These are phyloP conservation scores for Arnoldichthys spilopterus DNA, from an alignment of 2,797 vertebrate species.

Conservation along the genomic window DNA sequence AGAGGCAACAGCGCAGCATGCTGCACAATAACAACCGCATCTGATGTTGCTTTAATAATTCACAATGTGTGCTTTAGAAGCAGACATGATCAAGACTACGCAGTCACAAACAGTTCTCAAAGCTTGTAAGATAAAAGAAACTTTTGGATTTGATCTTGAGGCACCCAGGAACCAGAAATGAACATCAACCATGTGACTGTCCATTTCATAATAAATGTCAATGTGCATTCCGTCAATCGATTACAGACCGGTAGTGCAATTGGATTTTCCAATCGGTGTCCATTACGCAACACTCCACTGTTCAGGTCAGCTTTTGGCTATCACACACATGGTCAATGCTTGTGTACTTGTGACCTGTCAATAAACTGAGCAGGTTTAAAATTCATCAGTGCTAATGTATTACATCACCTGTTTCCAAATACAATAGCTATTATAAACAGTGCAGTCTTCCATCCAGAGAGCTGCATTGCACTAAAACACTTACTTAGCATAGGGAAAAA, in stretches of 20 bases:
- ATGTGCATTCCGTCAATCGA: neutral
- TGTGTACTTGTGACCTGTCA: neutral
- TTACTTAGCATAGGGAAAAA: too few relatives aligned
- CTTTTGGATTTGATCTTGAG: constrained; percentile 22
- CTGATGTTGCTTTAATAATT: constrained; percentile 12
- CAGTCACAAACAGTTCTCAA: neutral
- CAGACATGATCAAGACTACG: constrained; percentile 19
- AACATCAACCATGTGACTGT: neutral
- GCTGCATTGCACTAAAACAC: too few relatives aligned
- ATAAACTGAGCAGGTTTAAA: neutral
- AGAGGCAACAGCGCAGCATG: constrained; percentile 12
- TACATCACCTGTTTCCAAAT: neutral
- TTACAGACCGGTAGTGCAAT: neutral
- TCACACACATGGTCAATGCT: neutral
- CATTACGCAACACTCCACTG: neutral
- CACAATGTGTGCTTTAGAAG: constrained; percentile 3
- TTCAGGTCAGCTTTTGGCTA: neutral
- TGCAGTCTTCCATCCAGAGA: too few relatives aligned
- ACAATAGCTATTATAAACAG: too few relatives aligned
- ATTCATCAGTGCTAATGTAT: neutral
- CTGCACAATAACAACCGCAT: neutral
- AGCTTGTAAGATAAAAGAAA: neutral
- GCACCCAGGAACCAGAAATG: neutral
- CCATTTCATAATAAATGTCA: neutral
- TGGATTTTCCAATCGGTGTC: neutral